Evolutionary conservation across 2,888 invertebrate genomes (phyloP).

Genomic region (Melanophora roralis): DNA sequence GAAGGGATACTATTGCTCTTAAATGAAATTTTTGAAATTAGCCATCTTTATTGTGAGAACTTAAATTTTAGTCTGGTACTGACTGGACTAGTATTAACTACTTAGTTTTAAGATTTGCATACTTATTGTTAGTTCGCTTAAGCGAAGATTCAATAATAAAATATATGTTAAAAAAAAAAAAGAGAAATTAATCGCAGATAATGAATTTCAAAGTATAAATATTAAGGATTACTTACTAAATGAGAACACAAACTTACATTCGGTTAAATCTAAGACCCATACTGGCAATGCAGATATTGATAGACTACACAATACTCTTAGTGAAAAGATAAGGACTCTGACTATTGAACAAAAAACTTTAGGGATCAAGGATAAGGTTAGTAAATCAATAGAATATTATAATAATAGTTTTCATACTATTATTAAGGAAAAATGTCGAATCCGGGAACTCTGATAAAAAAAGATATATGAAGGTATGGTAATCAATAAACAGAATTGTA

Average conservation of each 20-base stretch:
- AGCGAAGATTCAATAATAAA: too few species aligned
- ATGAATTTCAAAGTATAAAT: constrained; percentile 38
- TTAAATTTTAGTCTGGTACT: too few species aligned
- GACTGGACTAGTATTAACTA: too few species aligned
- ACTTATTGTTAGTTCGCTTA: too few species aligned
- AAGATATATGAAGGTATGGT: not conserved
- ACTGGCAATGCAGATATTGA: too few species aligned
- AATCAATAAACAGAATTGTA: constrained; percentile 6
- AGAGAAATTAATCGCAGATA: constrained; percentile 31
- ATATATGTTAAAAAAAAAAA: too few species aligned
- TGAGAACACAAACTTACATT: constrained; percentile 15
- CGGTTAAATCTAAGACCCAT: too few species aligned
- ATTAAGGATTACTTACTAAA: not conserved
- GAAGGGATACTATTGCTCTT: too few species aligned
- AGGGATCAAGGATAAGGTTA: not conserved
- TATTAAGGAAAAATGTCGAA: constrained; percentile 12
- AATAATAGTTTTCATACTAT: constrained; percentile 22
- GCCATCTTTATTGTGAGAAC: too few species aligned
- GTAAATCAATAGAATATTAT: constrained; percentile 19
- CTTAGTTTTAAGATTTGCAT: too few species aligned
- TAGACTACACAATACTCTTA: constrained; percentile 43
- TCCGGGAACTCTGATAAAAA: not conserved
- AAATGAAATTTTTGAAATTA: too few species aligned
- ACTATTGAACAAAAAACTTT: not conserved
- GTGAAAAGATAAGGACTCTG: constrained; percentile 41